Evolutionary conservation across 53 echinoderm and acorn worm genomes (phyloP).

Genomic region (Astropecten irregularis): DNA sequence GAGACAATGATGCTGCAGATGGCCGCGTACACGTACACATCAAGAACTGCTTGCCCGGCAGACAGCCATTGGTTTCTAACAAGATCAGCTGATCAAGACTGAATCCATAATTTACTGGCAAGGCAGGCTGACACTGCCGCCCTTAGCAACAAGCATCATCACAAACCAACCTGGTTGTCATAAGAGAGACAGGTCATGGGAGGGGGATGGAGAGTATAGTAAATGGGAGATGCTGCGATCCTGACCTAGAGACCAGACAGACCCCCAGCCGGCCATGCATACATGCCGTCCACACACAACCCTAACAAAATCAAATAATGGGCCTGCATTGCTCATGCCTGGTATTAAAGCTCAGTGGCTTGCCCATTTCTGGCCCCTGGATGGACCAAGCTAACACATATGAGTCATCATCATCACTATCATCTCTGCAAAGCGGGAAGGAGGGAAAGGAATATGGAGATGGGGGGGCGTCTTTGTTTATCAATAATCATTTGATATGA

Average conservation of each 20-base stretch:
- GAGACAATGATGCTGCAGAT: no score
- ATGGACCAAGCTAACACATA: conserved; percentile 16
- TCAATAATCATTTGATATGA: conserved; percentile 27
- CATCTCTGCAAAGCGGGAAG: not conserved
- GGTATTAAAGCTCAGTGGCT: conserved; percentile 34
- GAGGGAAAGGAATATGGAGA: not conserved
- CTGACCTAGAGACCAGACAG: conserved; percentile 34
- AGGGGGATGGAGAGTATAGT: no score
- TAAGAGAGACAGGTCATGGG: not conserved
- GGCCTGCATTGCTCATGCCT: not conserved
- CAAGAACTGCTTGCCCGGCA: not conserved
- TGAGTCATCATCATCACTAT: conserved; percentile 45
- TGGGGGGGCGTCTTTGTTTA: not conserved
- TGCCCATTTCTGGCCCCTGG: conserved; percentile 38
- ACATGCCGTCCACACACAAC: conserved; percentile 41
- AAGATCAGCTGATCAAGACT: conserved; percentile 40
- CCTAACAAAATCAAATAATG: conserved; percentile 54
- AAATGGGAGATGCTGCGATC: not conserved
- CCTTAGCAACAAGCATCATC: conserved; percentile 48
- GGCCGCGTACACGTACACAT: no score
- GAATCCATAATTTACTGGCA: conserved; percentile 10
- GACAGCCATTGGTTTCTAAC: conserved; percentile 28
- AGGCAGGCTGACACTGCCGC: not conserved
- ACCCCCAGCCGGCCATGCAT: conserved; percentile 16
- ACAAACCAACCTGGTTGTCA: conserved; percentile 48